A percentile compares a stretch with the other conserved stretches of the same genome.
Conservation (phyloP, 2,113 vertebrate genomes). For the Natator depressus region DNA sequence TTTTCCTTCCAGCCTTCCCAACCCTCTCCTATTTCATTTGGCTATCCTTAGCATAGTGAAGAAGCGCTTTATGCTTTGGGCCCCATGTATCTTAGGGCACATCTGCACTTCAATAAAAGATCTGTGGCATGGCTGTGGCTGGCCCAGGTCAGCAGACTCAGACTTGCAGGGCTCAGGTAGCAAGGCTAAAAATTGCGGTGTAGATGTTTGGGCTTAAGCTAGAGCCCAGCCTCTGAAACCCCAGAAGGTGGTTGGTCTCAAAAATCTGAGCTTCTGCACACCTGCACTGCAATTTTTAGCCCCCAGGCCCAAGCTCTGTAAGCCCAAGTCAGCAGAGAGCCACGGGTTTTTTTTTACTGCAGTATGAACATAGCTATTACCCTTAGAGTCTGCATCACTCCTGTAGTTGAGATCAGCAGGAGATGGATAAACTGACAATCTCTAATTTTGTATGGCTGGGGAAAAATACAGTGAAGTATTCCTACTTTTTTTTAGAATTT, state of each 20-base stretch:
- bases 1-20: not conserved
- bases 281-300: not conserved
- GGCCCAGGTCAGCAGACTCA: not conserved
- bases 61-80: not conserved
- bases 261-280: too few relatives aligned
- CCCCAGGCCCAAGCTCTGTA: too few relatives aligned
- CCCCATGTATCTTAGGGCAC: not conserved
- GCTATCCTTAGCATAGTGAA: not conserved
- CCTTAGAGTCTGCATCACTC: not conserved
- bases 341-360: too few relatives aligned
- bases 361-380: too few relatives aligned
- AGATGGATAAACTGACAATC: not conserved
- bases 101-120: not conserved
- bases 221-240: not conserved
- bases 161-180: not conserved
- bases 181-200: not conserved
- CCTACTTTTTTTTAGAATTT: not conserved
- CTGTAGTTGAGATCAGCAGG: not conserved
- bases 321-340: too few relatives aligned
- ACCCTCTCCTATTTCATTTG: not conserved
- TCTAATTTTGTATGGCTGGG: not conserved
- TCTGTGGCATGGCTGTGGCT: not conserved
- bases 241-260: not conserved
- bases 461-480: not conserved
- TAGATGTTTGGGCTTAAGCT: not conserved